A percentile compares a stretch with the other conserved stretches of the same genome.
Conservation (phyloP, 2,797 vertebrate genomes). For the Erpetoichthys calabaricus region DNA sequence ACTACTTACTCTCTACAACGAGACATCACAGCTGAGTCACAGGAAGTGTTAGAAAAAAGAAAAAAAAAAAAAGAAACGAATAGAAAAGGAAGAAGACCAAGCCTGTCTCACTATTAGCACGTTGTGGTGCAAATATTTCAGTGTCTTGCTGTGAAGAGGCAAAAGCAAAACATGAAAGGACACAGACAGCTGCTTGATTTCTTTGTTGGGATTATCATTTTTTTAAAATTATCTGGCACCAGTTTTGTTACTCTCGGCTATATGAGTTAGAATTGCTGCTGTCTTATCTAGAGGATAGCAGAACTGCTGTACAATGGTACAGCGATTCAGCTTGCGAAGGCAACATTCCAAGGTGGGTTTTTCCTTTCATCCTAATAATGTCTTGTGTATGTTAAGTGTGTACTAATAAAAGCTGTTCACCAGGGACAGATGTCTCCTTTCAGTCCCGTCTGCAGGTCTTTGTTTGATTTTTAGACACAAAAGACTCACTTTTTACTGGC, state of each 20-base stretch:
- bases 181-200: constrained; percentile 3
- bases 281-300: no score
- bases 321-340: constrained; percentile 80
- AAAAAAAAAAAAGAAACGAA: not conserved
- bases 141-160: no score
- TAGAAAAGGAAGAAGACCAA: no score
- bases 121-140: no score
- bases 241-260: no score
- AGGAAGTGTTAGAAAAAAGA: constrained; percentile 42
- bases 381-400: constrained; percentile 8
- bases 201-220: no score
- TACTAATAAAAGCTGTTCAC: not conserved
- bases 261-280: no score
- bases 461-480: constrained; percentile 4
- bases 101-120: no score
- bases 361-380: constrained; percentile 8
- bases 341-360: constrained; percentile 85
- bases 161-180: constrained; percentile 7
- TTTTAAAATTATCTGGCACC: no score
- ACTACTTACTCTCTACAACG: constrained; percentile 38
- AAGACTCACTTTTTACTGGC: constrained; percentile 4
- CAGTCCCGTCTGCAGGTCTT: not conserved
- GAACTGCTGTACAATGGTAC: constrained; percentile 63
- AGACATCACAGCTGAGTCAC: constrained; percentile 53
- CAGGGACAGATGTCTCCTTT: not conserved